Conservation (phyloP, 2,888 invertebrate species). For the Teleogryllus oceanicus region DNA sequence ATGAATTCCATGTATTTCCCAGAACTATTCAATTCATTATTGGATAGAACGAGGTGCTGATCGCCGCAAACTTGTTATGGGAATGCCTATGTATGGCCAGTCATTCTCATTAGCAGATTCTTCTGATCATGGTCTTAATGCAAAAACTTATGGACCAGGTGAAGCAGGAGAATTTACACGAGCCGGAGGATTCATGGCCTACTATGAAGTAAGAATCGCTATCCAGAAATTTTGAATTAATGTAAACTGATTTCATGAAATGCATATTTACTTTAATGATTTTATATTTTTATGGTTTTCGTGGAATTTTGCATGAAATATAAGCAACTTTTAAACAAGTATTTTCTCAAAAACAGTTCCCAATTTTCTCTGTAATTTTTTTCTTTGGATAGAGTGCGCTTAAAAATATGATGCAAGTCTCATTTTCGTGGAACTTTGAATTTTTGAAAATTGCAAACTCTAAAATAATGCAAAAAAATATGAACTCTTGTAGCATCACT, state of each 20-base stretch:
- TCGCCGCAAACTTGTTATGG: slow-evolving; percentile 64
- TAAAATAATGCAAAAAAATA: no score
- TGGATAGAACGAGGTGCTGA: slow-evolving; percentile 68
- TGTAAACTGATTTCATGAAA: background rate
- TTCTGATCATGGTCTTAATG: slow-evolving; percentile 54
- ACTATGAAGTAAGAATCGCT: slow-evolving; percentile 60
- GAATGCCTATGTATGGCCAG: slow-evolving; percentile 74
- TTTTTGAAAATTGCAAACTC: no score
- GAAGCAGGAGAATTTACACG: slow-evolving; percentile 65
- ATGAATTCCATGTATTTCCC: slow-evolving; percentile 38
- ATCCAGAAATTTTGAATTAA: background rate
- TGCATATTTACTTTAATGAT: background rate
- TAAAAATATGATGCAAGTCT: no score
- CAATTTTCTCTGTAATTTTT: no score
- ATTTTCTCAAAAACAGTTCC: no score
- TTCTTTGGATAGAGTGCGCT: no score
- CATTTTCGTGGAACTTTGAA: no score
- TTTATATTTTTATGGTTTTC: background rate
- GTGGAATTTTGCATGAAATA: no score
- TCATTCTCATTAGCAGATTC: slow-evolving; percentile 63
- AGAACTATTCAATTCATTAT: slow-evolving; percentile 68
- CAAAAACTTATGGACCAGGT: slow-evolving; percentile 63
- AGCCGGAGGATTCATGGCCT: slow-evolving; percentile 71
- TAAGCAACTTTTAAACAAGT: no score
- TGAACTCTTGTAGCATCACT: no score